A percentile compares a stretch with the other conserved stretches of the same genome.
These are phyloP conservation scores for Myotis daubentonii DNA, from an alignment of 2,797 vertebrate species.

Conservation along the genomic window DNA sequence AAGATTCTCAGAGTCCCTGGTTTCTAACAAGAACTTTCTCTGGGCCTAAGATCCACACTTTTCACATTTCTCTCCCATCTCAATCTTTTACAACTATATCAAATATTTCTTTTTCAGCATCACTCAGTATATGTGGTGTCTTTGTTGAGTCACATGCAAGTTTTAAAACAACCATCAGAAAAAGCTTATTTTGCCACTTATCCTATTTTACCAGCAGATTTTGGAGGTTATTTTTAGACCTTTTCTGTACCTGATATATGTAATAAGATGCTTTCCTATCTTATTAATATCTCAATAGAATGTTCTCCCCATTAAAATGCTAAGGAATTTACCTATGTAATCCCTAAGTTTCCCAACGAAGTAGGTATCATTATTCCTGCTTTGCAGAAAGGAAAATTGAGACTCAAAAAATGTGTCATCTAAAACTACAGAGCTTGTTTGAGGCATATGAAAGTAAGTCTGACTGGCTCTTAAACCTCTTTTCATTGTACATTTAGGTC, in stretches of 20 bases:
- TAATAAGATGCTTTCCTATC: neutral
- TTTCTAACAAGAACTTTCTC: neutral
- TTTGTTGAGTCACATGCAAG: neutral
- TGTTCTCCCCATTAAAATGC: neutral
- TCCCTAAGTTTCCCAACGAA: conserved; percentile 12
- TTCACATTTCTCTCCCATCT: conserved; percentile 38
- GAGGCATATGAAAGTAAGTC: neutral
- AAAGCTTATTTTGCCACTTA: neutral
- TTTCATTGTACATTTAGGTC: neutral
- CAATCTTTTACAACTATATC: conserved; percentile 1
- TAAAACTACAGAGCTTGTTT: conserved; percentile 27
- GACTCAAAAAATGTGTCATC: neutral
- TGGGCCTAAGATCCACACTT: neutral
- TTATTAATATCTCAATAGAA: conserved; percentile 30
- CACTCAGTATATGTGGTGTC: neutral
- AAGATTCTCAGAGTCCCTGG: neutral
- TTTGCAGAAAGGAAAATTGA: conserved; percentile 20
- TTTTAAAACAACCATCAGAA: conserved; percentile 48
- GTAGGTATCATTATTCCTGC: neutral
- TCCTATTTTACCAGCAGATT: neutral
- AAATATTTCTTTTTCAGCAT: neutral
- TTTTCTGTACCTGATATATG: neutral
- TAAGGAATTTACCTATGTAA: conserved; percentile 7
- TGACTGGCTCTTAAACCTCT: neutral
- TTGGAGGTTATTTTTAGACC: neutral